Evolutionary conservation across 2,888 invertebrate genomes (phyloP), one percentile per base, ranked within the genome.

Genomic region (Synergus itoensis): DNA sequence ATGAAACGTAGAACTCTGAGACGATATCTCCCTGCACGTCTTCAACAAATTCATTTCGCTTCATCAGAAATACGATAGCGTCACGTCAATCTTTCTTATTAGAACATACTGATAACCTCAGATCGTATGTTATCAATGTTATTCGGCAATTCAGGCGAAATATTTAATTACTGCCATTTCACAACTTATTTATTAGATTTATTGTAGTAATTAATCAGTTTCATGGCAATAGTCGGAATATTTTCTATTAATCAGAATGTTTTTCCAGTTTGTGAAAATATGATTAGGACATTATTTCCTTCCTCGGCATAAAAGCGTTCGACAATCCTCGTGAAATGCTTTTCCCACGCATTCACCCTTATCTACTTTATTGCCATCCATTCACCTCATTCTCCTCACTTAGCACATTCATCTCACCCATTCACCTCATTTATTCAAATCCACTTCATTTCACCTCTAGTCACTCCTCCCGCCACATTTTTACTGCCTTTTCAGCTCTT

Each of bases 1-100:
- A 73, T 73, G 73, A 53, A 73, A 73, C 73, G 53, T 53, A 36
- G 73, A 73, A 73, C 12, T 53, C 53, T 36, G 53, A 73, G 73
- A 73, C 53, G 73, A 28, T 73, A 73, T 73, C 53, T 73, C 36
- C 73, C 53, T 53, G 73, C 11, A 73, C 11, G 53, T 36, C 73
- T 73, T 53, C 73, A 53, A 53, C 73, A 73, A 73, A 73, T 73
- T 73, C 73, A 73, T 73, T 73, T 73, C 73, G 73, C 73, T 28
- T 73, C 73, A 36, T 73, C 73, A 73, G 73, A 73, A 73, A 73
- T 73, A 40, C 73, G 73, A 73, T 73, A 73, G 53, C 48, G 73
- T 73, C 73, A 73, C 36, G 73, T 53, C n/a, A 53, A 36, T 73
- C 53, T 53, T 73, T 73, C 73, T 8, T 73, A 11, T 43, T 21